phyloP scores from a whole-genome alignment of 2,888 invertebrate species.

The Auanema sp. region DNA sequence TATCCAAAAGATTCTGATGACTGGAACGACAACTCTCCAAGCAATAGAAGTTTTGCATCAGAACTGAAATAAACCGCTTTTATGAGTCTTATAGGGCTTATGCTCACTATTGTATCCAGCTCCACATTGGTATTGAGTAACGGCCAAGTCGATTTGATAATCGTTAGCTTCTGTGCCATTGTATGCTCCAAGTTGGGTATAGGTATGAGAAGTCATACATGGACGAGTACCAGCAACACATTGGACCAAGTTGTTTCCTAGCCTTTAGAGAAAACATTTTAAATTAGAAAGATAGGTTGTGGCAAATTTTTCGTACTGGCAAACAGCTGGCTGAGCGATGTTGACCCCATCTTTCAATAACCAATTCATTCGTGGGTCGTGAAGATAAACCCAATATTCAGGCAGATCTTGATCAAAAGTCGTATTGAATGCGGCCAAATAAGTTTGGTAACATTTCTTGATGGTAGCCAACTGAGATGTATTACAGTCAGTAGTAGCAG shows the following conservation, averaged over 20 bases:
- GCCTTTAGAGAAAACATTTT: slow-evolving; percentile 16
- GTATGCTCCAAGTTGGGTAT: slow-evolving; percentile 29
- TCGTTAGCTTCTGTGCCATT: slow-evolving; percentile 37
- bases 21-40: slow-evolving; percentile 33
- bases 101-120: slow-evolving; percentile 36
- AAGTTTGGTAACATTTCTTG: slow-evolving; percentile 30
- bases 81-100: too few relatives aligned
- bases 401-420: slow-evolving; percentile 27
- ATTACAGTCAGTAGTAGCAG: too few relatives aligned
- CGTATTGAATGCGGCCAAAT: slow-evolving; percentile 35
- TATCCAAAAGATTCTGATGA: slow-evolving; percentile 30
- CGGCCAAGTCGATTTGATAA: slow-evolving; percentile 42
- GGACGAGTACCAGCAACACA: slow-evolving; percentile 25
- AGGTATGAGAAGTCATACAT: slow-evolving; percentile 31
- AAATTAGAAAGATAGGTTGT: neutral
- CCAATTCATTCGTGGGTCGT: slow-evolving; percentile 23
- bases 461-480: neutral
- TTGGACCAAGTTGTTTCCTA: slow-evolving; percentile 26
- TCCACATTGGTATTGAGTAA: slow-evolving; percentile 36
- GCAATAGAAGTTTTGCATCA: slow-evolving; percentile 41
- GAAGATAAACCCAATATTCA: slow-evolving; percentile 34
- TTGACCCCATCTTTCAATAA: slow-evolving; percentile 29
- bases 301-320: slow-evolving; percentile 26
- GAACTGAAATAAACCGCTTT: slow-evolving; percentile 34
- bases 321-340: slow-evolving; percentile 31